Evolutionary conservation across 2,797 vertebrate species (phyloP).

Genomic region (Staurois parvus): DNA sequence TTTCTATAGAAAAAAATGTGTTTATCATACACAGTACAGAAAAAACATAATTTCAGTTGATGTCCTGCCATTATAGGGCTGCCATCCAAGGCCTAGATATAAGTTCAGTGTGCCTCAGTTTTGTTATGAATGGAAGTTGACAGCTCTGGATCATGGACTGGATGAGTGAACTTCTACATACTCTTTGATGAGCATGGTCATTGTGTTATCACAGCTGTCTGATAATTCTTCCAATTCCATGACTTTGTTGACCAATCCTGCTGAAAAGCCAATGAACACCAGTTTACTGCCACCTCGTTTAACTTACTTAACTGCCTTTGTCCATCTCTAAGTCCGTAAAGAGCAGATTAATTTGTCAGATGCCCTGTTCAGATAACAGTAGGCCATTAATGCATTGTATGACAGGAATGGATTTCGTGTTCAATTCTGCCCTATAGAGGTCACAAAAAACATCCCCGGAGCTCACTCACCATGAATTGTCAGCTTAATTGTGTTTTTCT

Average conservation of each 20-base stretch:
- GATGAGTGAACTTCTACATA: too few species aligned
- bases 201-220: neutral
- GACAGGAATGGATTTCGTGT: neutral
- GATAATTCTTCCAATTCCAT: neutral
- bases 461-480: neutral
- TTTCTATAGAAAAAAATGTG: too few species aligned
- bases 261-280: neutral
- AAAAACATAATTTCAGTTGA: too few species aligned
- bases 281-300: neutral
- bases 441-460: neutral
- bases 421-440: neutral
- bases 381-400: neutral
- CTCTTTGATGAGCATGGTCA: too few species aligned
- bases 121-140: too few species aligned
- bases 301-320: neutral
- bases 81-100: too few species aligned
- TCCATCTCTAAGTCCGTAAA: neutral
- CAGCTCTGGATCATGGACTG: too few species aligned
- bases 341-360: neutral
- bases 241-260: neutral
- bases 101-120: too few species aligned
- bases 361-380: neutral
- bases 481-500: slow-evolving; percentile 23
- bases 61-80: too few species aligned
- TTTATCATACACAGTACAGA: too few species aligned